Evolutionary conservation across 2,113 vertebrate genomes (phyloP).

Genomic region (human): DNA sequence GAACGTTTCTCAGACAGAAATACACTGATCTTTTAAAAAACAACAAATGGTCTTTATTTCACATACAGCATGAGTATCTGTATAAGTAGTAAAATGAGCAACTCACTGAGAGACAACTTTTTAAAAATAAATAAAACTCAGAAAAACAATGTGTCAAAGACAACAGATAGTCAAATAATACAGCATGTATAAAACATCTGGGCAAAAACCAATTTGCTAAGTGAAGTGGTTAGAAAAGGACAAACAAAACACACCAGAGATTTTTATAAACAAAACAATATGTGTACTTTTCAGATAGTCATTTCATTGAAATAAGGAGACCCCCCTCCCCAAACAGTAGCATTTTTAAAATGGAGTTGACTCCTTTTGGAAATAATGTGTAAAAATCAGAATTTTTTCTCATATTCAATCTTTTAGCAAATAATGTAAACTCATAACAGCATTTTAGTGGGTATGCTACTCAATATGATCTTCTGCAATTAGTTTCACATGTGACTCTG

Average conservation of each 20-base stretch:
- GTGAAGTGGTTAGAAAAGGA: background rate
- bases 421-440: background rate
- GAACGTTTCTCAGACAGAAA: background rate
- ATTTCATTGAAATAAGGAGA: background rate
- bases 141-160: background rate
- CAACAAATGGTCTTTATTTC: background rate
- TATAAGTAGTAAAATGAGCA: background rate
- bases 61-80: background rate
- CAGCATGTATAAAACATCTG: background rate
- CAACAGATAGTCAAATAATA: conserved; percentile 35
- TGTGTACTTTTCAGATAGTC: background rate
- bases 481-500: conserved; percentile 22
- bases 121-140: conserved; percentile 50
- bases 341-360: conserved; percentile 3
- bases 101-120: background rate
- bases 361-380: background rate
- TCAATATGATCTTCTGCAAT: background rate
- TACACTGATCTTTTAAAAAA: background rate
- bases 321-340: background rate
- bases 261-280: conserved; percentile 44
- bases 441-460: background rate
- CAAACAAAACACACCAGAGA: conserved; percentile 35
- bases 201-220: conserved; percentile 23
- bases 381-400: background rate
- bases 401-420: background rate